Evolutionary conservation across 2,797 vertebrate species (phyloP), one percentile per base, ranked within the genome.

Genomic region (Dromococcyx pavoninus): DNA sequence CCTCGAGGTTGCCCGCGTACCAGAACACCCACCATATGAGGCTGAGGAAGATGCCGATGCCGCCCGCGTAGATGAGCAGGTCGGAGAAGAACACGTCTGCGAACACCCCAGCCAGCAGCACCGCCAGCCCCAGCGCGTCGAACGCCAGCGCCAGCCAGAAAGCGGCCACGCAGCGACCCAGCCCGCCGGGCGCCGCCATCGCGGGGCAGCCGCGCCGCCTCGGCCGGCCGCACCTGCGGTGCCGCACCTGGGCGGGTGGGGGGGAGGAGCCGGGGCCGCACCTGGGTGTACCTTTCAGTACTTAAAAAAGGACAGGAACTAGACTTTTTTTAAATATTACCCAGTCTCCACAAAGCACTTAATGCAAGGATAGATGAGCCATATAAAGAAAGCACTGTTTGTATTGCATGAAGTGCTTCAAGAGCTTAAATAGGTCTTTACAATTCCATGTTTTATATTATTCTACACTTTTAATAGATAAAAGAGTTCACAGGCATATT

Each of bases 21-120:
- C 99, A 99, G 97, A 99, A 99, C 60, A 99, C 98, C 99, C 99
- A 99, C 98, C 99, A 99, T 73, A 99, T 96, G 60, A 99, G 98
- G 95, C 99, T 99, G 87, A 99, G 95, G 97, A 99, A 99, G 95
- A 99, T 98, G 93, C 98, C 95, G 94, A 99, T 98, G 94, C 98
- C 98, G 37, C 99, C 99, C 44, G 98, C 98, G 94, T 99, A 99
- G 91, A 99, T 98, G 43, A 99, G 98, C 95, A 99, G 95, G 97
- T 99, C 99, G 39, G 98, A 98, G 97, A 98, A 99, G 48, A 98
- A 97, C 4, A 98, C 94, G 93, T 98, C 95, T 4, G 93, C 97
- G 48, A 99, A 99, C 32, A 98, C 98, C 1, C 99, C 99, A 3
- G 97, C 39, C 37, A 99, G 96, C 21, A 99, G 97, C 15, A 99